A percentile compares a stretch with the other conserved stretches of the same genome.
phyloP scores from a whole-genome alignment of 2,113 vertebrate species.

The Mungos mungo region DNA sequence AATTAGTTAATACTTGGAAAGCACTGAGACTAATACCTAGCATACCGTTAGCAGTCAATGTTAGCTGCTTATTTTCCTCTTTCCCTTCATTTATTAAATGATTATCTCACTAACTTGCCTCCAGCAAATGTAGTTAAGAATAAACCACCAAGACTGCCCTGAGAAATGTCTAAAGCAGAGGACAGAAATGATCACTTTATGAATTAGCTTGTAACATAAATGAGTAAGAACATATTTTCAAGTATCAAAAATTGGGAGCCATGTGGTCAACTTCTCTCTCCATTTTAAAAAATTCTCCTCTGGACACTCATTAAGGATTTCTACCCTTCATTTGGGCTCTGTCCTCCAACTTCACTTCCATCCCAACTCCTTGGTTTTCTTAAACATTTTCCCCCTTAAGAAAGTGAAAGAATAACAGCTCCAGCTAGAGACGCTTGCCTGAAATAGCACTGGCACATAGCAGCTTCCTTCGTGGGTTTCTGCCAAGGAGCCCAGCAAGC shows the following conservation, averaged over 20 bases:
- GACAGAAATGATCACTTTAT: not conserved
- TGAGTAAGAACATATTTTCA: not conserved
- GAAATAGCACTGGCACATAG: not conserved
- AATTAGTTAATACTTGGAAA: not conserved
- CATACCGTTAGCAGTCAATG: not conserved
- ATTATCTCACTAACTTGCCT: not conserved
- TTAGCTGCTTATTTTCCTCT: not conserved
- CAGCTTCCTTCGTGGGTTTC: not conserved
- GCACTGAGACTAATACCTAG: not conserved
- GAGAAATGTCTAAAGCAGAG: slow-evolving; percentile 1
- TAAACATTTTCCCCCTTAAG: not conserved
- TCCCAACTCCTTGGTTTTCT: slow-evolving; percentile 10
- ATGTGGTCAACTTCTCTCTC: not conserved
- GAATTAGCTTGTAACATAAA: not conserved
- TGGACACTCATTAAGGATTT: not conserved
- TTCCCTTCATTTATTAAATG: not conserved
- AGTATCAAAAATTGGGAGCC: not conserved
- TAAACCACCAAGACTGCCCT: not conserved
- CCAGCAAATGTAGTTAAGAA: not conserved
- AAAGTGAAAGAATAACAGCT: slow-evolving; percentile 57
- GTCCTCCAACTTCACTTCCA: not conserved
- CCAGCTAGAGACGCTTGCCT: slow-evolving; percentile 64
- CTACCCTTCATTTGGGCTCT: not conserved
- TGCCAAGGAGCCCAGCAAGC: fast-evolving
- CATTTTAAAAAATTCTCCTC: not conserved